phyloP scores from a whole-genome alignment of 1,140 invertebrate genomes.

The Lucilia cuprina region DNA sequence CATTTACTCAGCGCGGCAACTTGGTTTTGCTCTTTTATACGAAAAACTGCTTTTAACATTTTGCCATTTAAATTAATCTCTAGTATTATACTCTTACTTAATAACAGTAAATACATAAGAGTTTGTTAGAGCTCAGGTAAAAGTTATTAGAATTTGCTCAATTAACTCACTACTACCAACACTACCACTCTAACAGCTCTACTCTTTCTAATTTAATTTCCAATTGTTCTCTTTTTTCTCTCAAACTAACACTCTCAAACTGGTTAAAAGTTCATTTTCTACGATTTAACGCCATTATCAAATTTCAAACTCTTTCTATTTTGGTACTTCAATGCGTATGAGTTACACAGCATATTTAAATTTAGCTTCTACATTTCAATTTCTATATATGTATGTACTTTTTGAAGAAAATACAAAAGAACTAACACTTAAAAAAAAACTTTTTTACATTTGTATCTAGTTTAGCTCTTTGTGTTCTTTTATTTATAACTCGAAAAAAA shows the following conservation, averaged over 20 bases:
- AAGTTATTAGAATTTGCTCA: not conserved
- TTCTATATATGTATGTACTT: not conserved
- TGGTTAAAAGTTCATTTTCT: too few species aligned
- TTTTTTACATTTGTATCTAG: too few species aligned
- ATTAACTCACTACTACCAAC: not conserved
- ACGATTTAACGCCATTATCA: not conserved
- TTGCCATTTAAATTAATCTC: too few species aligned
- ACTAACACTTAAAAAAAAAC: not conserved
- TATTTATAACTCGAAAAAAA: not conserved
- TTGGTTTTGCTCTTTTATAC: too few species aligned
- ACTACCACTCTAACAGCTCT: not conserved
- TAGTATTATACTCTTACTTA: too few species aligned
- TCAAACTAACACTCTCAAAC: not conserved
- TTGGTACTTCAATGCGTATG: constrained; percentile 2
- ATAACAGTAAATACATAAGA: not conserved
- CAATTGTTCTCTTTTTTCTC: not conserved
- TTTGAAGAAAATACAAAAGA: not conserved
- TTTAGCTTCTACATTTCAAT: too few species aligned
- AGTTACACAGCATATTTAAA: not conserved
- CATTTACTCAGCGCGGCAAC: too few species aligned
- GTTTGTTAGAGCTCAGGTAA: not conserved
- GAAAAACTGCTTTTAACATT: too few species aligned
- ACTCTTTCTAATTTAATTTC: not conserved
- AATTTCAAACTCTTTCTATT: not conserved
- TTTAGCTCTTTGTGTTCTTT: not conserved